Conservation (phyloP, 2,888 invertebrate genomes). For the Tanypteryx hageni region DNA sequence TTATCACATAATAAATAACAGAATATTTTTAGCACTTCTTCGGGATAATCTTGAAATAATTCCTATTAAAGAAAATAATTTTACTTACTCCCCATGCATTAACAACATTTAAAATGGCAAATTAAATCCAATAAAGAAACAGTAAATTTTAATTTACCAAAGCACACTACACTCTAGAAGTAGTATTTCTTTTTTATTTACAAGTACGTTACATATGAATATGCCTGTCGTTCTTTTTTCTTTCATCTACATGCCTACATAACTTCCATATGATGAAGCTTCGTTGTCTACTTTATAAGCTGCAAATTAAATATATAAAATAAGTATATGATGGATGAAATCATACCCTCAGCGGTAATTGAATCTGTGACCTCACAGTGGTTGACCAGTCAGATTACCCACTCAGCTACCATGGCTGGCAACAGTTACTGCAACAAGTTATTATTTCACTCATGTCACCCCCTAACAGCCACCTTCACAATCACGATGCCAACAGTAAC, state of each 20-base stretch:
- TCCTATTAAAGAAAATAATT: background rate
- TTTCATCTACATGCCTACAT: slow-evolving; percentile 37
- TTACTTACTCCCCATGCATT: background rate
- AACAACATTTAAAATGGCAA: slow-evolving; percentile 9
- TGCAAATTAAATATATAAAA: slow-evolving; percentile 35
- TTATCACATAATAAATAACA: background rate
- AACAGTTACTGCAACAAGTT: slow-evolving; percentile 14
- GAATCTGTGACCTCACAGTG: slow-evolving; percentile 29
- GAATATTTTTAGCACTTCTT: background rate
- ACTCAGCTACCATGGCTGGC: slow-evolving; percentile 15
- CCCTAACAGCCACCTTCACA: slow-evolving; percentile 27
- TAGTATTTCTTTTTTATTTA: background rate
- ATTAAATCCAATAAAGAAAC: slow-evolving; percentile 8
- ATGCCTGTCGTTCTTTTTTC: background rate
- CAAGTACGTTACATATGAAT: background rate
- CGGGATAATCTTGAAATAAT: background rate
- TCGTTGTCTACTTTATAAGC: slow-evolving; percentile 25
- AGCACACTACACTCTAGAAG: slow-evolving; percentile 22
- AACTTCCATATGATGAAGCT: slow-evolving; percentile 17
- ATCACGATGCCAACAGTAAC: slow-evolving; percentile 22
- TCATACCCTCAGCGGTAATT: slow-evolving; percentile 25
- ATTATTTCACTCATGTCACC: slow-evolving; percentile 24
- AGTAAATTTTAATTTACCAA: slow-evolving; percentile 21
- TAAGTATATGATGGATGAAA: slow-evolving; percentile 26
- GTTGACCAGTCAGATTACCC: slow-evolving; percentile 33